These are phyloP conservation scores for Poecilia gillii DNA, from an alignment of 2,797 vertebrate genomes.

Conservation along the genomic window DNA sequence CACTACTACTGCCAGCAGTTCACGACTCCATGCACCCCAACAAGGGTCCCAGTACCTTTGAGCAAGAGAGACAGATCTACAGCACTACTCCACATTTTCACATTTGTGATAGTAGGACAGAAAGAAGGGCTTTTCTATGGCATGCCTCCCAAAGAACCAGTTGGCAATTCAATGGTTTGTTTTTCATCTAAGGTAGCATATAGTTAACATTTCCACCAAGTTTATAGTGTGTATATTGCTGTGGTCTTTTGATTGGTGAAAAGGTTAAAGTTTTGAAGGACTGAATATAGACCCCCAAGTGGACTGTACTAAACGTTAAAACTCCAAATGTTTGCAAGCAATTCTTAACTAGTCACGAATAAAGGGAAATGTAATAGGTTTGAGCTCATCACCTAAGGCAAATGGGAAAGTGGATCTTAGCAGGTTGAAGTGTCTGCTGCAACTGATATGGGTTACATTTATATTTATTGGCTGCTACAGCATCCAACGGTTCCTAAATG, in stretches of 20 bases:
- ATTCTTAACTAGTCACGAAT: not conserved
- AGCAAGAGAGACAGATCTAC: not conserved
- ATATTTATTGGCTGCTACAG: not conserved
- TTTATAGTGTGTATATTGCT: not conserved
- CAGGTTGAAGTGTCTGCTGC: not conserved
- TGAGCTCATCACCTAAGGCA: constrained; percentile 18
- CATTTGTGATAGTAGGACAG: not conserved
- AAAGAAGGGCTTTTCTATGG: not conserved
- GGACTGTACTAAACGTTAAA: constrained; percentile 12
- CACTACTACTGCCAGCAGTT: not conserved
- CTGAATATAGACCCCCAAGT: constrained; percentile 22
- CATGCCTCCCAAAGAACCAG: not conserved
- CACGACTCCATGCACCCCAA: not conserved
- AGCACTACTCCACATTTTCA: not conserved
- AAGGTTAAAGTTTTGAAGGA: not conserved
- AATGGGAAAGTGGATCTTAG: not conserved
- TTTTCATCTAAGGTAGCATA: not conserved
- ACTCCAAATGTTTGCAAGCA: not conserved
- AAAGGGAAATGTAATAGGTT: not conserved
- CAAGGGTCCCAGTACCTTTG: not conserved
- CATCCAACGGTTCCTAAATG: not conserved
- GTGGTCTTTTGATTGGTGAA: not conserved
- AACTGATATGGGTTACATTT: not conserved
- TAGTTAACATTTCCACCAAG: not conserved
- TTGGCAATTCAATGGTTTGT: not conserved